phyloP scores from a whole-genome alignment of 2,888 invertebrate species.

The Clepsis dumicolana region DNA sequence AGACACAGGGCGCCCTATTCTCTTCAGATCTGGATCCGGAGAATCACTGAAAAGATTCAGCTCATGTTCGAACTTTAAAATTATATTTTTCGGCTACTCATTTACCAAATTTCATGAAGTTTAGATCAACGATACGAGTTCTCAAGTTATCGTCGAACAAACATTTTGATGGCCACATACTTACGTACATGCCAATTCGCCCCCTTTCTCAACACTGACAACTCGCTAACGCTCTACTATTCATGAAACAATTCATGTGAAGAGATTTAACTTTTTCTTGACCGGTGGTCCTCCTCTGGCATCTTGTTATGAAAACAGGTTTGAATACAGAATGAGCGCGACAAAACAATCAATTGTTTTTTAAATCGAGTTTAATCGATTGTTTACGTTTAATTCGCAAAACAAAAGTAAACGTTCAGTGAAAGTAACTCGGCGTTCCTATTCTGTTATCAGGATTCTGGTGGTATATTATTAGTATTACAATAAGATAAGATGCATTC shows the following conservation, averaged over 20 bases:
- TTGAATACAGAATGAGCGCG: conserved; percentile 19
- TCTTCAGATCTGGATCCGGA: no score
- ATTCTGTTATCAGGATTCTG: conserved; percentile 39
- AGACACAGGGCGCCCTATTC: no score
- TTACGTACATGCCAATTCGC: no score
- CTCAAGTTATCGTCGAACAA: no score
- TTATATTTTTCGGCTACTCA: no score
- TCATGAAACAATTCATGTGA: not conserved
- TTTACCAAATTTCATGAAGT: no score
- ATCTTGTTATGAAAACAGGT: conserved; percentile 34
- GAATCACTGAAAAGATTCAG: no score
- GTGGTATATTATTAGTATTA: conserved; percentile 9
- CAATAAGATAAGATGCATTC: conserved; percentile 34
- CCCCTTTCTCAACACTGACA: no score
- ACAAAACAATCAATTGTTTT: conserved; percentile 22
- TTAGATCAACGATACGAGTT: no score
- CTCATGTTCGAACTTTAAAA: no score
- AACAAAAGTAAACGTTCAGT: conserved; percentile 37
- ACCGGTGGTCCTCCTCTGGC: not conserved
- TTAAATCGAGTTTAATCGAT: conserved; percentile 30
- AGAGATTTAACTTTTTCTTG: not conserved
- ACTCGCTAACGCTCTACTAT: no score
- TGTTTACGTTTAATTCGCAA: conserved; percentile 32
- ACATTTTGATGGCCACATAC: no score
- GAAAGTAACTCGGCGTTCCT: conserved; percentile 33